Evolutionary conservation across 2,888 invertebrate genomes (phyloP).

Genomic region (Macaria liturata): DNA sequence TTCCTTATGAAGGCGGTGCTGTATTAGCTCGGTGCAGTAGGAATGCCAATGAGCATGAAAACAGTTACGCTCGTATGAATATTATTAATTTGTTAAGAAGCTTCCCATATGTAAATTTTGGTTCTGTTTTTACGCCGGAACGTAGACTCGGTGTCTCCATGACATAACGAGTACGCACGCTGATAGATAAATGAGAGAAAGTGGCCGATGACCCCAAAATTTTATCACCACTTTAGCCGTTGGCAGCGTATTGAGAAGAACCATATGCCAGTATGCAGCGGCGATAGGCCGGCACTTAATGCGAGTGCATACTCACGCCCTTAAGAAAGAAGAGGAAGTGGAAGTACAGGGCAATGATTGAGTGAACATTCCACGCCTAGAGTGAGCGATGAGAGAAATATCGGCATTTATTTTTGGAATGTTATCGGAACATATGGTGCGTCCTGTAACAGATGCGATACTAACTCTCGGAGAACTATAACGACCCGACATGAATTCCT

Average conservation of each 20-base stretch:
- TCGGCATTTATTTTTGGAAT: conserved; percentile 64
- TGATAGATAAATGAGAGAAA: conserved; percentile 60
- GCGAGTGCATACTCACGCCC: conserved; percentile 51
- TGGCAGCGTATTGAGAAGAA: conserved; percentile 54
- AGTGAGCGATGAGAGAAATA: conserved; percentile 66
- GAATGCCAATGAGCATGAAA: conserved; percentile 50
- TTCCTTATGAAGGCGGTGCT: conserved; percentile 53
- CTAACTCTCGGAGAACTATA: conserved; percentile 37
- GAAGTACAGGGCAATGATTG: conserved; percentile 58
- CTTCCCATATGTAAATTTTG: conserved; percentile 31
- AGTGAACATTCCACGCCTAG: conserved; percentile 56
- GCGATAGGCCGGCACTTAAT: conserved; percentile 48
- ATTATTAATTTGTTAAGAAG: conserved; percentile 31
- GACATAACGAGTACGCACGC: conserved; percentile 65
- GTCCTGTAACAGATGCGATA: conserved; percentile 58
- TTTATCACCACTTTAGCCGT: conserved; percentile 53
- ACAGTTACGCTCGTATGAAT: conserved; percentile 45
- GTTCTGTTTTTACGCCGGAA: conserved; percentile 39
- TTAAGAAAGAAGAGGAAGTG: conserved; percentile 66
- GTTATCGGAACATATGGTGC: conserved; percentile 63
- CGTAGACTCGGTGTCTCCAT: conserved; percentile 52
- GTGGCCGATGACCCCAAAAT: conserved; percentile 62
- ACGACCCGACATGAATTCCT: conserved; percentile 45
- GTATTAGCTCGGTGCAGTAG: conserved; percentile 44
- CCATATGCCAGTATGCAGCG: conserved; percentile 43